phyloP scores from a whole-genome alignment of 2,888 invertebrate species.

The Trimorus sp. region DNA sequence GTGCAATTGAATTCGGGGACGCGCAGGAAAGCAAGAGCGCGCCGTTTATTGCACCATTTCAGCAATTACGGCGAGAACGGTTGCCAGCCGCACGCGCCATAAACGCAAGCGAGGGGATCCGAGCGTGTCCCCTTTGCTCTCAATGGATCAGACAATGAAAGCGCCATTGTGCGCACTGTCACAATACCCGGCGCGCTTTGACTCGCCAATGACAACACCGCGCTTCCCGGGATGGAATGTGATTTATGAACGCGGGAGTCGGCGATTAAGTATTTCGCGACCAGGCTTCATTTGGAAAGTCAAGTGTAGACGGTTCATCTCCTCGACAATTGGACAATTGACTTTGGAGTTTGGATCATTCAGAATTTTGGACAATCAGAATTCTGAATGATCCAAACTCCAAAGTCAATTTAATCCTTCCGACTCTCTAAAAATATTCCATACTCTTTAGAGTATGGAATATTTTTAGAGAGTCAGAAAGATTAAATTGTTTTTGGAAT shows the following conservation, averaged over 20 bases:
- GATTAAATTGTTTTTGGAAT: too few relatives aligned
- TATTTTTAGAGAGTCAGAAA: too few relatives aligned
- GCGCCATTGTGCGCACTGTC: constrained; percentile 58
- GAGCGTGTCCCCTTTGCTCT: constrained; percentile 52
- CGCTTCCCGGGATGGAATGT: constrained; percentile 33
- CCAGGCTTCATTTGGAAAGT: neutral
- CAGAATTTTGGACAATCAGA: too few relatives aligned
- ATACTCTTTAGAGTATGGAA: too few relatives aligned
- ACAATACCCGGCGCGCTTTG: constrained; percentile 43
- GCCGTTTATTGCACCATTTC: constrained; percentile 75
- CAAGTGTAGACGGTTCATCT: neutral
- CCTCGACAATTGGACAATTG: neutral
- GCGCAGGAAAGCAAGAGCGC: constrained; percentile 46
- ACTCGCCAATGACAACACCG: constrained; percentile 44
- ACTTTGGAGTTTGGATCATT: too few relatives aligned
- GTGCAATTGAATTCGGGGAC: neutral
- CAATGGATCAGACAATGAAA: constrained; percentile 64
- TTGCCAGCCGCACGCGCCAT: constrained; percentile 76
- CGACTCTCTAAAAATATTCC: too few relatives aligned
- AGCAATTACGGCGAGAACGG: constrained; percentile 76
- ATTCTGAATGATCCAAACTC: too few relatives aligned
- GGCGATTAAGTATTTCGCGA: neutral
- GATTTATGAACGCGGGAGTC: constrained; percentile 21
- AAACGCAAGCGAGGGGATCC: constrained; percentile 59
- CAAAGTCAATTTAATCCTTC: too few relatives aligned